Evolutionary conservation across 2,888 invertebrate species (phyloP), one percentile per base, ranked within the genome.

Genomic region (Furcula furcula): DNA sequence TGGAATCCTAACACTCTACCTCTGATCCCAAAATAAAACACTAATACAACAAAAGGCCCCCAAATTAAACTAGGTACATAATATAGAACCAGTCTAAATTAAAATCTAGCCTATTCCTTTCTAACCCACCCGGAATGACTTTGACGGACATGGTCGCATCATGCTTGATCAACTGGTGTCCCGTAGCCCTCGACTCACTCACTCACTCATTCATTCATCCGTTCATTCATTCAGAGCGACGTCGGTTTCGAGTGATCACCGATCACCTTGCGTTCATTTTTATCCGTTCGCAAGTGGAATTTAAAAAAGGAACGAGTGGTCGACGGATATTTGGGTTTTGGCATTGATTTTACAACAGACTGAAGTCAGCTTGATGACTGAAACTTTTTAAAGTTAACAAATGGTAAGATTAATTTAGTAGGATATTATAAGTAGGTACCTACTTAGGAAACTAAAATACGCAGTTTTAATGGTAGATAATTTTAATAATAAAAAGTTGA

Each of bases 111-210:
- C 55, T 41, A 46, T 56, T 81, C 85, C 76, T 53, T 33, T 25
- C 62, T 70, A 66, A 55, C 51, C 40, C 51, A 52, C 40, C 52
- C 42, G 41, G 51, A 61, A 60, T 69, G 73, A 76, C 75, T 71
- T 80, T 85, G 86, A 87, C 75, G 70, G 79, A 83, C 83, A 76
- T 58, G 64, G 65, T 70, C 73, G 74, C 85, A 80, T 86, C 84
- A 82, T 70, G 74, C 69, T 65, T 75, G 86, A 85, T 86, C 87
- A 87, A 87, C 86, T 84, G 82, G 86, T 85, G 87, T 82, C 79
- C 79, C 78, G 68, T 42, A 51, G 58, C 51, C 55, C 62, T 63
- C 72, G 71, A 59, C 66, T 67, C 69, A 65, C 58, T 73, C 76
- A 65, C 62, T 72, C 76, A 72, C 61, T 73, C 76, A 68, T 63